These are phyloP conservation scores for Philhelius pedissequus DNA, from an alignment of 2,888 invertebrate genomes.

Conservation along the genomic window DNA sequence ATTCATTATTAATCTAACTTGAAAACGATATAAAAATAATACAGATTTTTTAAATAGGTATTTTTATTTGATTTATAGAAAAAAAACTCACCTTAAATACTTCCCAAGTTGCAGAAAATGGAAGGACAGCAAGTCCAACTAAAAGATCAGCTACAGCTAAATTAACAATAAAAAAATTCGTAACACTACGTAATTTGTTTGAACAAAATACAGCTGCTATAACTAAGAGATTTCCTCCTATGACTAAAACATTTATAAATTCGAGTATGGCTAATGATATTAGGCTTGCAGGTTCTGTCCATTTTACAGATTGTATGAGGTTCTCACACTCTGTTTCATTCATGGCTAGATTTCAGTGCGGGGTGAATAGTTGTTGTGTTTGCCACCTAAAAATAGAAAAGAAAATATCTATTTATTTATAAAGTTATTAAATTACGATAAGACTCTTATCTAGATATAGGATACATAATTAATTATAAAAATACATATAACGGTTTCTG, in stretches of 20 bases:
- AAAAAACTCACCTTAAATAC: conserved; percentile 87
- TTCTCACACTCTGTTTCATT: conserved; percentile 91
- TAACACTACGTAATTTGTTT: conserved; percentile 94
- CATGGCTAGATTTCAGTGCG: conserved; percentile 82
- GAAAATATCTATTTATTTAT: not conserved
- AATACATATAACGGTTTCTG: not conserved
- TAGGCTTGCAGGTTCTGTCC: conserved; percentile 89
- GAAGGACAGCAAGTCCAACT: conserved; percentile 96
- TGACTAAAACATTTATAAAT: conserved; percentile 92
- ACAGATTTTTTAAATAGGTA: no score
- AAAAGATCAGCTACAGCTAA: conserved; percentile 96
- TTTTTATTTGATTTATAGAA: not conserved
- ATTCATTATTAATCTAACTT: no score
- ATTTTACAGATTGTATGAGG: conserved; percentile 88
- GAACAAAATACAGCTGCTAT: conserved; percentile 95
- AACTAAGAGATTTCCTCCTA: conserved; percentile 93
- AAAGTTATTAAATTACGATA: not conserved
- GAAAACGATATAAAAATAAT: no score
- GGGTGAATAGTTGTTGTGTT: conserved; percentile 74
- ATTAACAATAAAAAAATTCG: conserved; percentile 97
- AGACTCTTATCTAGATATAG: not conserved
- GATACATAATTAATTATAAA: not conserved
- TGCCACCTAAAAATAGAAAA: conserved; percentile 74
- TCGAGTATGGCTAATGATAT: conserved; percentile 88
- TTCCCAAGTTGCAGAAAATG: conserved; percentile 97